Evolutionary conservation across 2,113 vertebrate species (phyloP), one percentile per base, ranked within the genome.

Genomic region (Oriolus oriolus): DNA sequence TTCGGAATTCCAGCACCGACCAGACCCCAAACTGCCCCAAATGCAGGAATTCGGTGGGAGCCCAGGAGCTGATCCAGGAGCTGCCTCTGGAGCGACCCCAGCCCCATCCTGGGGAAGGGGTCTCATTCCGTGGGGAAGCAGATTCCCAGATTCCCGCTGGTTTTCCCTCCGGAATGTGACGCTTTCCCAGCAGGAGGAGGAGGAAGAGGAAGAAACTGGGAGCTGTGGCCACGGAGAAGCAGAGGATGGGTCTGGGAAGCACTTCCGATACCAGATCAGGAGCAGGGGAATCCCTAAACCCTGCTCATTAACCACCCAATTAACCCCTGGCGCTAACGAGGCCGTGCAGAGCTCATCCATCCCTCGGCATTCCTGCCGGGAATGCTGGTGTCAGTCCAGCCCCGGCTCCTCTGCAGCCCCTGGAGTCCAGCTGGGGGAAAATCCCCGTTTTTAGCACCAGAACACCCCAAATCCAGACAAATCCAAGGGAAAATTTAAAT

Each of bases 1-100:
- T 4, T 35, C 4, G 9, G 19, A 15, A 42, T 53, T 44, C 37
- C 75, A 6, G 37, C 59, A 4, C 12, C 9, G 2, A 8, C 8
- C 44, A 6, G 44, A 19, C 4, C 42, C 64, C 14, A 5, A 23
- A 42, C 15, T 1, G 21, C 31, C 33, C 27, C 42, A 5, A 16
- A 27, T 0, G 2, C 37, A 3, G 75, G 59, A 21, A 28, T 8
- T 10, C 17, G 0, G 8, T 0, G 76, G 76, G 12, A 23, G 8
- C 35, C 1, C 35, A 2, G 57, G 35, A 50, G 70, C 39, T 33
- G 49, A 14, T 7, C 37, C 44, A 18, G 57, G 57, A 37, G 59
- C 35, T 28, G n/a, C n/a, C n/a, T 16, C 23, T 0, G 3, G 17
- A 35, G 24, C 1, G 42, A n/a, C 23, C 42, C 31, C 42, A 23